Conservation (phyloP, 2,797 vertebrate genomes). For the Chloroceryle inda region DNA sequence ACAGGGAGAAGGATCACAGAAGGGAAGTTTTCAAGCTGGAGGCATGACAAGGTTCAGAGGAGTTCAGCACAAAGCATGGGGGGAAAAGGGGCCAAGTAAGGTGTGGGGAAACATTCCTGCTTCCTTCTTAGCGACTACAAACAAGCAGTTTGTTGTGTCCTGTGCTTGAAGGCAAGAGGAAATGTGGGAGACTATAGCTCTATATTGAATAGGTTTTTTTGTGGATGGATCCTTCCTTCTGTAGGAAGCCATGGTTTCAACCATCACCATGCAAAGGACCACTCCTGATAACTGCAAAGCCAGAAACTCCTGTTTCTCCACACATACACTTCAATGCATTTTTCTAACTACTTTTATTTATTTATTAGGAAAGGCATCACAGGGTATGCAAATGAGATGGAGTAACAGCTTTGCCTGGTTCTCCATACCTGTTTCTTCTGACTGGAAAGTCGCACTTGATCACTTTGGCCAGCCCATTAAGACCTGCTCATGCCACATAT, state of each 20-base stretch:
- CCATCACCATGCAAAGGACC: background rate
- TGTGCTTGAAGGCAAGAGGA: background rate
- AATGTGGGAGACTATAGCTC: background rate
- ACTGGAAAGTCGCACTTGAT: background rate
- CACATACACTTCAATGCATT: background rate
- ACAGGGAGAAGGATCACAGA: background rate
- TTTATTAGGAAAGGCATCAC: background rate
- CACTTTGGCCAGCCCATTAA: background rate
- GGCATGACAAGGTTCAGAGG: background rate
- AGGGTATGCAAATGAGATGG: background rate
- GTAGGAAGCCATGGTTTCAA: background rate
- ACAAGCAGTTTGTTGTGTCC: background rate
- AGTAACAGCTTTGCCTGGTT: background rate
- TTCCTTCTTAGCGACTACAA: background rate
- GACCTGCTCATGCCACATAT: background rate
- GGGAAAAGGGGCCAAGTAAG: background rate
- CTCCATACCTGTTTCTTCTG: background rate
- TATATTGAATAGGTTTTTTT: background rate
- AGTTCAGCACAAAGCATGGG: background rate
- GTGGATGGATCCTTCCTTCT: background rate
- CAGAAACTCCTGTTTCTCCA: background rate
- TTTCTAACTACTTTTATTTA: background rate
- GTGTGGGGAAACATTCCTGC: background rate
- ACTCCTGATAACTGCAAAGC: background rate
- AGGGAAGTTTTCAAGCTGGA: background rate